Evolutionary conservation across 2,888 invertebrate species (phyloP).

Genomic region (Tipula unca): DNA sequence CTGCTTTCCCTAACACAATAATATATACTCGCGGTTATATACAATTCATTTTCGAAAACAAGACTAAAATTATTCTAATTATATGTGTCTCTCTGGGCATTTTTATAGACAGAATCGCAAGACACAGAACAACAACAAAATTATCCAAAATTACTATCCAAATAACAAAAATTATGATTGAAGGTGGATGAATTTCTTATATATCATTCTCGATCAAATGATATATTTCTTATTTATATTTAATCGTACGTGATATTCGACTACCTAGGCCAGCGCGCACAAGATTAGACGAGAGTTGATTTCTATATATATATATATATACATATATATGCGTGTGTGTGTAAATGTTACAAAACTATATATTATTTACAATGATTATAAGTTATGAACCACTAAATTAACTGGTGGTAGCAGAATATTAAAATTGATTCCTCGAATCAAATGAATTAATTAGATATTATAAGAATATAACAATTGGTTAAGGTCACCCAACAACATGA

Average conservation of each 20-base stretch:
- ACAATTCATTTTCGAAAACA: neutral
- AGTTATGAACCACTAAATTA: neutral
- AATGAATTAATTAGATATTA: neutral
- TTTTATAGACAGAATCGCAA: neutral
- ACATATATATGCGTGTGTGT: neutral
- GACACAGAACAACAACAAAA: neutral
- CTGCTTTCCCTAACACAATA: neutral
- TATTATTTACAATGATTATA: neutral
- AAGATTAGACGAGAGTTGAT: neutral
- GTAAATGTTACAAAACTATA: neutral
- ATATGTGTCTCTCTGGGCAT: neutral
- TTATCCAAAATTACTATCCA: neutral
- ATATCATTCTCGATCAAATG: neutral
- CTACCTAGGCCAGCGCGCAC: neutral
- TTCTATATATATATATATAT: too few relatives aligned
- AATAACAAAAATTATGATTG: neutral
- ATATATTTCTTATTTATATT: neutral
- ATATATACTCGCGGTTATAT: neutral
- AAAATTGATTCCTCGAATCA: neutral
- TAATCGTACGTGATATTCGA: neutral
- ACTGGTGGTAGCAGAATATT: neutral
- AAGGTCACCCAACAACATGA: neutral
- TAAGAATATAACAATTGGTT: neutral
- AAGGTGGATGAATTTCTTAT: neutral
- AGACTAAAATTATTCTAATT: conserved; percentile 8